Percentiles rank a stretch among this genome's conserved stretches.
These are phyloP conservation scores for Chloroclystis v-ata DNA, from an alignment of 2,888 invertebrate genomes.

Conservation along the genomic window DNA sequence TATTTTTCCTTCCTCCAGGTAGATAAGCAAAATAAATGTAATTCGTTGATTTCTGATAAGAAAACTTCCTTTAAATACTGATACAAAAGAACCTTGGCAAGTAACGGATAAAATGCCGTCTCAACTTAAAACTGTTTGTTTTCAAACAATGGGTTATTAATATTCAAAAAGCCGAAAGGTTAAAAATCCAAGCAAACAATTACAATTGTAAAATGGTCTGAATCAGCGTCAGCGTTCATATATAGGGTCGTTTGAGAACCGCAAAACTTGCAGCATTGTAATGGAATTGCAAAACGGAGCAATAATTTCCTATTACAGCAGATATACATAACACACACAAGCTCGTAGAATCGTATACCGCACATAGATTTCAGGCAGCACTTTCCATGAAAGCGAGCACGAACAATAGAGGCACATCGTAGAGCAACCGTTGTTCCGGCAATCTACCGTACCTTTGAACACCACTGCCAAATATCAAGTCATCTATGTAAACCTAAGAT, in stretches of 20 bases:
- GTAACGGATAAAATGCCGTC: neutral
- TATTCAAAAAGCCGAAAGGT: slow-evolving; percentile 28
- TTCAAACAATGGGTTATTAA: slow-evolving; percentile 26
- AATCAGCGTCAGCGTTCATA: neutral
- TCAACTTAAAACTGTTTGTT: neutral
- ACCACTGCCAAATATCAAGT: slow-evolving; percentile 17
- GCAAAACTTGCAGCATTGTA: slow-evolving; percentile 1
- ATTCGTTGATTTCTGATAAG: neutral
- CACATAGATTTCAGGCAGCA: slow-evolving; percentile 9
- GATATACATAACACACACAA: neutral
- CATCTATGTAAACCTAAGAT: slow-evolving; percentile 7
- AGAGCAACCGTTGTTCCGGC: slow-evolving; percentile 15
- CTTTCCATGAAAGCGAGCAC: slow-evolving; percentile 18
- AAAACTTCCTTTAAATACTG: neutral
- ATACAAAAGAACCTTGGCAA: neutral
- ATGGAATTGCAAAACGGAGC: slow-evolving; percentile 4
- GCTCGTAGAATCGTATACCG: too few species aligned
- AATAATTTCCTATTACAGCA: neutral
- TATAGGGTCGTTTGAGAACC: neutral
- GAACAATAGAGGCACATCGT: slow-evolving; percentile 21
- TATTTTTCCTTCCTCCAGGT: neutral
- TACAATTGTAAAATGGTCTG: slow-evolving; percentile 13
- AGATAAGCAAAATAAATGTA: neutral
- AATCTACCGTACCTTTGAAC: slow-evolving; percentile 19
- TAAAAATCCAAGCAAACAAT: slow-evolving; percentile 15